phyloP scores from a whole-genome alignment of 2,888 invertebrate species.

The Ecliptopera silaceata region DNA sequence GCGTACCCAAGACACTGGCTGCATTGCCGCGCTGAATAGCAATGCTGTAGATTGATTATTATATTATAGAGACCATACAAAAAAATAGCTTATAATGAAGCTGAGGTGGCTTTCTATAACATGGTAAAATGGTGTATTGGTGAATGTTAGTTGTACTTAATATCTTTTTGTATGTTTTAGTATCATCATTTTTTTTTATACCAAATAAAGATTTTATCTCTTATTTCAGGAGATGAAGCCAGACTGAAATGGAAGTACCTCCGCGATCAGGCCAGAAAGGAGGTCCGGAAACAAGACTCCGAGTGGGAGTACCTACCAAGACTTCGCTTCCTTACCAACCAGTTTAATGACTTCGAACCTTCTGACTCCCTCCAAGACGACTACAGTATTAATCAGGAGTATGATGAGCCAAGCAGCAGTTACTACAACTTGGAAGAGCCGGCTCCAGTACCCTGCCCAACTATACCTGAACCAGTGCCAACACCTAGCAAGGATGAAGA shows the following conservation, averaged over 20 bases:
- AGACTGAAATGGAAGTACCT: constrained; percentile 77
- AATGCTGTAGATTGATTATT: no score
- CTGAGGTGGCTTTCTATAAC: no score
- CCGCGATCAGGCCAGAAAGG: constrained; percentile 74
- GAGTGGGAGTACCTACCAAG: constrained; percentile 74
- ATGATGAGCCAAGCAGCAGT: constrained; percentile 58
- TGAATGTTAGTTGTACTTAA: no score
- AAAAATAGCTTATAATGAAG: no score
- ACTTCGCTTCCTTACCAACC: constrained; percentile 70
- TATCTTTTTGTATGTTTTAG: no score
- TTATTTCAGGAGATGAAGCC: constrained; percentile 71
- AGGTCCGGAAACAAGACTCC: constrained; percentile 69
- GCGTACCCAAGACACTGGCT: no score
- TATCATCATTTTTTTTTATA: no score
- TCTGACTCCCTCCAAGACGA: constrained; percentile 57
- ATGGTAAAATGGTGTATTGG: no score
- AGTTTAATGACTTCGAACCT: constrained; percentile 73
- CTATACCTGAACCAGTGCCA: constrained; percentile 22
- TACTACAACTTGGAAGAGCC: constrained; percentile 57
- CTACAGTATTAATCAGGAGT: constrained; percentile 46
- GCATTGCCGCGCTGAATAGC: no score
- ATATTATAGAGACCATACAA: no score
- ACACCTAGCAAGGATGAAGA: constrained; percentile 61
- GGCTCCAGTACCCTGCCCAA: constrained; percentile 16
- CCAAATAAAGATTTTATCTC: neutral